phyloP scores from a whole-genome alignment of 2,888 invertebrate genomes.

The Hyles lineata region DNA sequence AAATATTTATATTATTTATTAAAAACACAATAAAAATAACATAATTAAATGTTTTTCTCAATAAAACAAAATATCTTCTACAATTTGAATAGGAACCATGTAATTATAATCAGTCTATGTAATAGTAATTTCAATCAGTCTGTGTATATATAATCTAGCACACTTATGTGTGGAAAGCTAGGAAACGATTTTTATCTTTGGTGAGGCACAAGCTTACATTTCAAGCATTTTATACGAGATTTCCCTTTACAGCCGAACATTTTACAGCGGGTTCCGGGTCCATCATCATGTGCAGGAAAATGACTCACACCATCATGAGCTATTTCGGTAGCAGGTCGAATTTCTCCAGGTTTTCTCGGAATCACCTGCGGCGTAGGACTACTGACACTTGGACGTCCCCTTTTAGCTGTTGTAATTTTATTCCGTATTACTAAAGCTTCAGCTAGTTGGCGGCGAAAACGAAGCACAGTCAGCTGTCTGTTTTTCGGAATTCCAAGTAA shows the following conservation, averaged over 20 bases:
- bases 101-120: slow-evolving; percentile 11
- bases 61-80: slow-evolving; percentile 27
- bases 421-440: slow-evolving; percentile 44
- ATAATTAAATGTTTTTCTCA: slow-evolving; percentile 31
- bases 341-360: slow-evolving; percentile 45
- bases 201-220: slow-evolving; percentile 46
- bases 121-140: slow-evolving; percentile 16
- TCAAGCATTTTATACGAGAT: slow-evolving; percentile 44
- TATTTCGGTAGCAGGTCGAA: slow-evolving; percentile 42
- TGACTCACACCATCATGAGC: slow-evolving; percentile 45
- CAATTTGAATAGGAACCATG: slow-evolving; percentile 32
- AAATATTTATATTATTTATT: not conserved
- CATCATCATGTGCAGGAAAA: slow-evolving; percentile 38
- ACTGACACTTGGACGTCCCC: slow-evolving; percentile 44
- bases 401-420: slow-evolving; percentile 42
- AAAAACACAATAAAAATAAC: slow-evolving; percentile 28
- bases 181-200: slow-evolving; percentile 46
- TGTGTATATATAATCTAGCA: slow-evolving; percentile 7
- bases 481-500: slow-evolving; percentile 40
- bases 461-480: not conserved
- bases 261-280: slow-evolving; percentile 43
- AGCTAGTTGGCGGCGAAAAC: slow-evolving; percentile 30
- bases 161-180: slow-evolving; percentile 38
- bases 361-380: slow-evolving; percentile 38
- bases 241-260: slow-evolving; percentile 44